Evolutionary conservation across 2,888 invertebrate genomes (phyloP).

Genomic region (Xylota segnis): DNA sequence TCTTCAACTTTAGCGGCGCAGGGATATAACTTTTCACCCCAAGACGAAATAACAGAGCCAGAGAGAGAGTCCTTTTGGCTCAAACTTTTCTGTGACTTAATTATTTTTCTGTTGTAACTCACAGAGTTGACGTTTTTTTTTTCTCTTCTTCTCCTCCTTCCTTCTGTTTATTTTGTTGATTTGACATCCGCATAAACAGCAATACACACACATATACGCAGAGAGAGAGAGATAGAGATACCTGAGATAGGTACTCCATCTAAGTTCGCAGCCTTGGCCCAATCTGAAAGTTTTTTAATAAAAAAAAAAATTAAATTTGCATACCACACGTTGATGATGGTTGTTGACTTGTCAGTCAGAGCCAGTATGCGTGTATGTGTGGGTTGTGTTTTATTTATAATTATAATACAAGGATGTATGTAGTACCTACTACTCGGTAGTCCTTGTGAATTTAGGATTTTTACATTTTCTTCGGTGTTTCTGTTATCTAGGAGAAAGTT

Average conservation of each 20-base stretch:
- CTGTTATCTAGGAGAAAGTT: conserved; percentile 50
- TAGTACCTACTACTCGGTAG: too few relatives aligned
- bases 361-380: not conserved
- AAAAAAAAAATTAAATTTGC: conserved; percentile 51
- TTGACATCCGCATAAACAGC: conserved; percentile 1
- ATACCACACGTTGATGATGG: conserved; percentile 50
- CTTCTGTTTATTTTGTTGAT: conserved; percentile 30
- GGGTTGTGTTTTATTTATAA: conserved; percentile 33
- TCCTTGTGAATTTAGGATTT: conserved; percentile 2
- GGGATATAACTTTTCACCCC: conserved; percentile 32
- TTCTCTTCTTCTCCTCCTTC: not conserved
- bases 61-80: conserved; percentile 35
- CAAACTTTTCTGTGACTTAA: conserved; percentile 66
- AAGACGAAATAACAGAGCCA: not conserved
- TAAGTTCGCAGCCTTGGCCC: conserved; percentile 28
- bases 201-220: not conserved
- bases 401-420: conserved; percentile 42
- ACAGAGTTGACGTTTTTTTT: conserved; percentile 22
- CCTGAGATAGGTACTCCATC: conserved; percentile 1
- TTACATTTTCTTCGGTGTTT: not conserved
- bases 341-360: not conserved
- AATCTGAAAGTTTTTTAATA: conserved; percentile 59
- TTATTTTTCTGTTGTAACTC: conserved; percentile 51
- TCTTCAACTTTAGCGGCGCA: conserved; percentile 33
- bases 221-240: not conserved